Evolutionary conservation across 1,140 invertebrate species (phyloP), one percentile per base, ranked within the genome.

Genomic region (Thaumetopoea pityocampa): DNA sequence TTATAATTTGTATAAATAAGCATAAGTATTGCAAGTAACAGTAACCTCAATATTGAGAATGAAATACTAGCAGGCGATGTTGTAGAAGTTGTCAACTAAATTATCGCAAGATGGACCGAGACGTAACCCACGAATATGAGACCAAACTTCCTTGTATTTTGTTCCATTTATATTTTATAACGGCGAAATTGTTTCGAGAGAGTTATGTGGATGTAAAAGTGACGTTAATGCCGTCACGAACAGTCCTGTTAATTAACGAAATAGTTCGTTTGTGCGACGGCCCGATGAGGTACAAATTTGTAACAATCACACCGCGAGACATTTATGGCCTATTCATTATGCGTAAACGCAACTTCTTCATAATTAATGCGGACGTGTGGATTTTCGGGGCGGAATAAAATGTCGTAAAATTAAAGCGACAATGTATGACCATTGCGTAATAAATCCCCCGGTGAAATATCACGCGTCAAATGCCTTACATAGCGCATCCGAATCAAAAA

Each of bases 151-250:
- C 58, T 50, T 43, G 57, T 28, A 38, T 51, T 45, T 51, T 57
- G 46, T 62, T 53, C 54, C 45, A 55, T 64, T 65, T 62, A 47
- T 64, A 60, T 67, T 65, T 51, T 57, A 49, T 45, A 41, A 47
- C 24, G 55, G 27, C 51, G 51, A 61, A 70, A 65, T 49, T 44
- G 50, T 51, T 52, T 38, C 44, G 34, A 67, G 68, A 68, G 67
- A 79, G 47, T 67, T 73, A 73, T 77, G 54, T 46, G 50, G 38
- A 42, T 42, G 60, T 67, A 57, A 63, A 64, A 62, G 51, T 77
- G 76, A 80, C 70, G 61, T 65, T 80, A 71, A 77, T 66, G 58
- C 56, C 42, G 65, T 52, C 12, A 56, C 52, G 40, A 61, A 71
- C 41, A 46, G 51, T 40, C 38, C 45, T 65, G 62, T 67, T 77